Base-by-base conservation (phyloP, 2,888 invertebrate species). In the Dione vanillae region DNA sequence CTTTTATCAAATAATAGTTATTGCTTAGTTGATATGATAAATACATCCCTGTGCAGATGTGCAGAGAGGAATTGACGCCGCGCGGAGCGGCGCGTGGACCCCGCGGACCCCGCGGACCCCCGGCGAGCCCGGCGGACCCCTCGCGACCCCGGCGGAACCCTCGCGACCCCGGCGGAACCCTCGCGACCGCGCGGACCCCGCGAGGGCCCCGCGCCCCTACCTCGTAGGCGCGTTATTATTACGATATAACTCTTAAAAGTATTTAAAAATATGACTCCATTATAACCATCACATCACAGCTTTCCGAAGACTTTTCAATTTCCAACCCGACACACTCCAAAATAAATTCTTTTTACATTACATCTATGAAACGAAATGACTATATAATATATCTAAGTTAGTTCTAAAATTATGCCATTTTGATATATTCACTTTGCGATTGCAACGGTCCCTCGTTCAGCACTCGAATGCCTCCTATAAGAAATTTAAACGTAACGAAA, bases 261-360 rank as follows among this genome's bases (percentile, higher is more conserved):
- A 91, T 89, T 92, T 90, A 92, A 92, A 93, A 92, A 93, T 93
- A 93, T 93, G 92, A 93, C 92, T 93, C 90, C 89, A 86, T 92
- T 92, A 89, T 91, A 91, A 90, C 92, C 92, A 86, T 92, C 92
- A 84, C 88, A 93, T 93, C 92, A 93, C 92, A 93, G 92, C 92
- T 90, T 89, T 90, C 92, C 92, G 85, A 89, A 91, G 91, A 91
- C 92, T 88, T 91, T 89, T 88, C 92, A 86, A 87, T 89, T 90
- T 90, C 89, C 91, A 82, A 89, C 89, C 90, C 86, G 89, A 89
- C 92, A 69, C 80, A 83, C 88, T 88, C 92, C 92, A 90, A 92
- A 92, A 92, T 92, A 92, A 91, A 92, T 91, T 92, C 92, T 91
- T 90, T 90, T 90, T 89, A 91, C 75, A 89, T 89, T 92, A 92